Evolutionary conservation across 2,113 vertebrate species (phyloP).

Genomic region (Arenaria interpres): DNA sequence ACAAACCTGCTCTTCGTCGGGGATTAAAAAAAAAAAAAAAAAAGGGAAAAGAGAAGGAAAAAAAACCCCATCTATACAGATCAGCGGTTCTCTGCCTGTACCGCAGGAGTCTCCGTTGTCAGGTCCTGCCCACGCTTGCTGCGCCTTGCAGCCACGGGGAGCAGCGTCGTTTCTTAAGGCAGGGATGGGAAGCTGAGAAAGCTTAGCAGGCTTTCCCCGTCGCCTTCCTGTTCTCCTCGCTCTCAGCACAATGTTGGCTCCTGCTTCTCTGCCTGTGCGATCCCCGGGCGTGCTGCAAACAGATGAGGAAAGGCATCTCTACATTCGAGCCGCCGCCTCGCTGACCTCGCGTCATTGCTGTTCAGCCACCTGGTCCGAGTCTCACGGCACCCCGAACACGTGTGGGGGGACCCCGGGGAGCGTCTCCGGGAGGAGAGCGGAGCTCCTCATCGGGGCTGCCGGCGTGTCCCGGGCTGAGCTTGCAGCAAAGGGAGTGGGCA

Average conservation of each 20-base stretch:
- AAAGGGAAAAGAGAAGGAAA: not conserved
- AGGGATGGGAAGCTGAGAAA: not conserved
- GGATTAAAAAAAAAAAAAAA: not conserved
- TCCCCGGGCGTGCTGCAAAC: not conserved
- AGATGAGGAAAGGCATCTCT: not conserved
- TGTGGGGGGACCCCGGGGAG: not conserved
- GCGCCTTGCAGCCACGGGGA: not conserved
- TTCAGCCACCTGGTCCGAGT: not conserved
- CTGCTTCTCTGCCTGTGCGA: not conserved
- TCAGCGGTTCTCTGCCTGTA: not conserved
- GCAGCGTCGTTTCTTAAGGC: not conserved
- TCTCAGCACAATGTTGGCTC: not conserved
- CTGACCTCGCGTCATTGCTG: not conserved
- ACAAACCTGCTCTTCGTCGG: not conserved
- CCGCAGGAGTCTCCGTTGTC: rapidly evolving
- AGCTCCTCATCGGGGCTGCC: not conserved
- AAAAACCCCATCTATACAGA: not conserved
- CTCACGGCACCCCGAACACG: not conserved
- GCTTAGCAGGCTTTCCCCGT: not conserved
- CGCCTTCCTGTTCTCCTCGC: rapidly evolving
- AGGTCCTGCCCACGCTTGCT: not conserved
- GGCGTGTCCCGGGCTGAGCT: not conserved
- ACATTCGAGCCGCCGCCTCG: not conserved
- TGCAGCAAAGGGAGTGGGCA: constrained; percentile 27
- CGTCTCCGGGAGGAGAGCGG: not conserved